These are phyloP conservation scores for Anolis sagrei DNA, from an alignment of 2,113 vertebrate genomes.

Conservation along the genomic window DNA sequence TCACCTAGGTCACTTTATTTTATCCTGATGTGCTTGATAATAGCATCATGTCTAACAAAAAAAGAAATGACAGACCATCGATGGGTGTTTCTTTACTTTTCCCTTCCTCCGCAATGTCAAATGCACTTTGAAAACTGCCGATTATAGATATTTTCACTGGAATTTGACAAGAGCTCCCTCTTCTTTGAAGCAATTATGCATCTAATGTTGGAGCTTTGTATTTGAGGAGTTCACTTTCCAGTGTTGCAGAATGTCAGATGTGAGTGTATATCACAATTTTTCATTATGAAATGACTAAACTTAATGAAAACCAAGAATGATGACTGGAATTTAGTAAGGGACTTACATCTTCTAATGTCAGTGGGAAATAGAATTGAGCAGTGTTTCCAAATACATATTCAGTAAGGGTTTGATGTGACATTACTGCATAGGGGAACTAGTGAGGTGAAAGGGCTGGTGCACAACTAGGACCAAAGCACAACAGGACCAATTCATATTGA, in stretches of 20 bases:
- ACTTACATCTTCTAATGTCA: too few species aligned
- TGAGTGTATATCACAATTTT: constrained; percentile 2
- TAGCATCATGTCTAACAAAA: constrained; percentile 78
- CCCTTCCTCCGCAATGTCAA: constrained; percentile 86
- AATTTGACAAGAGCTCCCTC: constrained; percentile 88
- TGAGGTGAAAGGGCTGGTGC: too few species aligned
- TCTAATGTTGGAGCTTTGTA: constrained; percentile 83
- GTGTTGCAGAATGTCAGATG: constrained; percentile 75
- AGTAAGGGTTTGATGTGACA: too few species aligned
- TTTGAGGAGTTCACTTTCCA: constrained; percentile 81
- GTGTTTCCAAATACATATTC: too few species aligned
- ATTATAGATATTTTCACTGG: constrained; percentile 80
- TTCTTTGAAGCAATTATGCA: constrained; percentile 95
- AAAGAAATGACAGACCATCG: constrained; percentile 79
- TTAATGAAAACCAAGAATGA: not conserved
- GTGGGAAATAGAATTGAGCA: too few species aligned
- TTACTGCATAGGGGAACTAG: too few species aligned
- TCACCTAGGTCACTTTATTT: constrained; percentile 88
- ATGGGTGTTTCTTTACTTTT: constrained; percentile 76
- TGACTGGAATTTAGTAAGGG: too few species aligned
- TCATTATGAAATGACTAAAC: constrained; percentile 28
- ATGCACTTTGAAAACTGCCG: constrained; percentile 84
- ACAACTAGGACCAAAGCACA: too few species aligned
- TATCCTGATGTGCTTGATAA: constrained; percentile 86
- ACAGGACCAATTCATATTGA: too few species aligned